phyloP scores from a whole-genome alignment of 2,888 invertebrate genomes.

The Drosophila pegasa region DNA sequence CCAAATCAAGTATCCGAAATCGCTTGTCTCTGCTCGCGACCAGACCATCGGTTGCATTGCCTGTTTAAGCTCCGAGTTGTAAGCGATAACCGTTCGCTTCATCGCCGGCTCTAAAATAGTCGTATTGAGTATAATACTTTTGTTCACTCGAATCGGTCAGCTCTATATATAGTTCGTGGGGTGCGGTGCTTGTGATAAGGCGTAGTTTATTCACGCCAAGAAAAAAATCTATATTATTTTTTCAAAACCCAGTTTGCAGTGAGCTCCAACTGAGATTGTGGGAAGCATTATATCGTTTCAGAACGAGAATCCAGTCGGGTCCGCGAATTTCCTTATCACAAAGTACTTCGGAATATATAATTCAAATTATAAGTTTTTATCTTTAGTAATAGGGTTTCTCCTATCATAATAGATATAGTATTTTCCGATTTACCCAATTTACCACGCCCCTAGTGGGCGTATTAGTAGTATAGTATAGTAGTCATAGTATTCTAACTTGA shows the following conservation, averaged over 20 bases:
- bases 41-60: constrained; percentile 3
- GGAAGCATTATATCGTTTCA: neutral
- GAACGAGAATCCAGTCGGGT: neutral
- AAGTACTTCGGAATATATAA: too few species aligned
- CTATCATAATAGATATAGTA: too few species aligned
- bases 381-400: too few species aligned
- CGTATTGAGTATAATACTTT: neutral
- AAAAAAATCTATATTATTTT: neutral
- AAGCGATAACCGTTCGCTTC: neutral
- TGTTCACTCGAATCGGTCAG: neutral
- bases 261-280: too few species aligned
- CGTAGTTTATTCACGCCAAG: neutral
- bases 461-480: too few species aligned
- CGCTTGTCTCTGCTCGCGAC: neutral
- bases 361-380: too few species aligned
- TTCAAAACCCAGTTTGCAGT: neutral
- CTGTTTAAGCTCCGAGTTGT: neutral
- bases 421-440: too few species aligned
- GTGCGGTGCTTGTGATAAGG: neutral
- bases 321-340: neutral
- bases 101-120: neutral
- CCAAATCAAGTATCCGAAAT: neutral
- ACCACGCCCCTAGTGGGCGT: too few species aligned
- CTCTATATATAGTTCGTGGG: neutral
- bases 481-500: too few species aligned